phyloP scores from a whole-genome alignment of 2,888 invertebrate species.

The Ormia ochracea region DNA sequence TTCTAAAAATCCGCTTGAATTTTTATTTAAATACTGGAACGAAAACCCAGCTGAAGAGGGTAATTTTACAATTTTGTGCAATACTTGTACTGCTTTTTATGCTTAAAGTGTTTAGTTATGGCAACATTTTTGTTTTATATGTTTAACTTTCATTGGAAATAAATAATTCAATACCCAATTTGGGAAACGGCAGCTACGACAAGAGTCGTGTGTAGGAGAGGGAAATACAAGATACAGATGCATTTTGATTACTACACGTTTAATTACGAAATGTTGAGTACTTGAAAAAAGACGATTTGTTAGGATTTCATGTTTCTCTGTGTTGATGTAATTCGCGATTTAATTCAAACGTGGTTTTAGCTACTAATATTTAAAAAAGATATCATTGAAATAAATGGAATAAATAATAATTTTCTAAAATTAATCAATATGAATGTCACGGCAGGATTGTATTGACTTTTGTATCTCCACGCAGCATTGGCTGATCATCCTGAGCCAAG shows the following conservation, averaged over 20 bases:
- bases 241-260: conserved; percentile 44
- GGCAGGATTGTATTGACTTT: no score
- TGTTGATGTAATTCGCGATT: conserved; percentile 1
- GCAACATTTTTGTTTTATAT: conserved; percentile 35
- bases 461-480: no score
- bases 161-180: neutral
- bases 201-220: conserved; percentile 19
- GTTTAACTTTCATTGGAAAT: conserved; percentile 24
- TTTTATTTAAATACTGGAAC: conserved; percentile 17
- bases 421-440: no score
- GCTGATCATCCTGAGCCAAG: no score
- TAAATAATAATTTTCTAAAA: neutral
- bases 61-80: conserved; percentile 39
- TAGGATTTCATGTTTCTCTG: conserved; percentile 14
- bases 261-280: conserved; percentile 45
- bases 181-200: neutral
- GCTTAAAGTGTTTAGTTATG: conserved; percentile 39
- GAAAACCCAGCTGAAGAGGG: conserved; percentile 16
- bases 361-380: conserved; percentile 14
- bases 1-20: neutral
- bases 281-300: conserved; percentile 22
- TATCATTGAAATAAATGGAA: conserved; percentile 9
- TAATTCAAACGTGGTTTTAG: neutral
- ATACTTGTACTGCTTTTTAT: conserved; percentile 26
- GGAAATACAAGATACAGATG: conserved; percentile 29